Evolutionary conservation across 2,888 invertebrate species (phyloP).

Genomic region (Drosophila niveifrons): DNA sequence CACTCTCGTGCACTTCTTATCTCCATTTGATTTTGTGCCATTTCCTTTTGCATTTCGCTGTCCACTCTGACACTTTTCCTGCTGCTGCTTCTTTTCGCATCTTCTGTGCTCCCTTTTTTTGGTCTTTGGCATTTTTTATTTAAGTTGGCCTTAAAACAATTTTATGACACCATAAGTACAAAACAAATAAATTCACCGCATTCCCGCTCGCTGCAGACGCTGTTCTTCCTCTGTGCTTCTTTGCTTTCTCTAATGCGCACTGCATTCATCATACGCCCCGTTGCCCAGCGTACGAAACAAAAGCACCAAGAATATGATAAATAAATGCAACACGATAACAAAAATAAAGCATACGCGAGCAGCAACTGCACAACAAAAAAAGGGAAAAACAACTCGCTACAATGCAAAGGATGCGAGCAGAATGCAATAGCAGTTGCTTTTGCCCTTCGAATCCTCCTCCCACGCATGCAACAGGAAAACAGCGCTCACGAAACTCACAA

Average conservation of each 20-base stretch:
- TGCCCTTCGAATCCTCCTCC: slow-evolving; percentile 24
- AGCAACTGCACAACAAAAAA: slow-evolving; percentile 18
- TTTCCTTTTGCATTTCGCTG: slow-evolving; percentile 31
- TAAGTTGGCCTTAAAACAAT: slow-evolving; percentile 77
- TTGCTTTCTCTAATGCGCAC: slow-evolving; percentile 67
- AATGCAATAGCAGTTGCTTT: slow-evolving; percentile 53
- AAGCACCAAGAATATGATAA: slow-evolving; percentile 69
- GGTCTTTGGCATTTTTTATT: slow-evolving; percentile 56
- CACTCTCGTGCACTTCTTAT: slow-evolving; percentile 48
- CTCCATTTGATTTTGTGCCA: slow-evolving; percentile 56
- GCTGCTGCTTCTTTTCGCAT: background rate
- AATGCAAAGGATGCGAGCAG: slow-evolving; percentile 54
- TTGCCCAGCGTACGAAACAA: slow-evolving; percentile 62
- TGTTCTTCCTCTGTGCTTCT: background rate
- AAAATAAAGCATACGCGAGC: background rate
- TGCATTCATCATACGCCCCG: slow-evolving; percentile 77
- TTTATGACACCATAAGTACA: slow-evolving; percentile 78
- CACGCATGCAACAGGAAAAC: slow-evolving; percentile 9
- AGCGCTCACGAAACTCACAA: background rate
- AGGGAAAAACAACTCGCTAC: slow-evolving; percentile 37
- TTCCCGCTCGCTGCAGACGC: background rate
- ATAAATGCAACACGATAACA: slow-evolving; percentile 62
- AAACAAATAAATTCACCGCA: slow-evolving; percentile 73
- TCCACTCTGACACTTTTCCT: slow-evolving; percentile 39
- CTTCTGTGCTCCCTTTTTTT: background rate